These are phyloP conservation scores for Pangasius krempfi DNA, from an alignment of 2,797 vertebrate genomes.

Conservation along the genomic window DNA sequence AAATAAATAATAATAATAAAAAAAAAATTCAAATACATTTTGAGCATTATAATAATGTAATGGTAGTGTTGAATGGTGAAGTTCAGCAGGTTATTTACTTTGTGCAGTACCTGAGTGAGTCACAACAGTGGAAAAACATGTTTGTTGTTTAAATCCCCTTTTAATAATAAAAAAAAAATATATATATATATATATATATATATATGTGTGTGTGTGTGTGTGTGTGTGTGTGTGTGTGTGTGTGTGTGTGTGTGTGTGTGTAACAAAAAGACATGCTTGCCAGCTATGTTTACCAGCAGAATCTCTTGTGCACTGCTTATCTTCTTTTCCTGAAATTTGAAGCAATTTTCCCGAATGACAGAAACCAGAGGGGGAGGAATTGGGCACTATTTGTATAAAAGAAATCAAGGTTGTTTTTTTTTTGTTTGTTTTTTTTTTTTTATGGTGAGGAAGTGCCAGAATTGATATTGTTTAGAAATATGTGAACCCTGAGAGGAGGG, in stretches of 20 bases:
- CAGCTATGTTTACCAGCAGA: not conserved
- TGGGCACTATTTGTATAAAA: not conserved
- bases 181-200: no score
- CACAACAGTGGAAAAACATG: not conserved
- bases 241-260: no score
- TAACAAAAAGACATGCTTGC: not conserved
- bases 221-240: no score
- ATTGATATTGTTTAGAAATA: not conserved
- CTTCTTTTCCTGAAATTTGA: not conserved
- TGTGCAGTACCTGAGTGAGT: not conserved
- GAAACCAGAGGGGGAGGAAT: not conserved
- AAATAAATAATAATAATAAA: not conserved
- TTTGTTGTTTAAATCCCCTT: not conserved
- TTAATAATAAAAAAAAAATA: not conserved
- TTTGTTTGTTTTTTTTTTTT: no score
- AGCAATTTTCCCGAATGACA: not conserved
- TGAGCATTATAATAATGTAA: not conserved
- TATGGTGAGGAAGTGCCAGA: not conserved
- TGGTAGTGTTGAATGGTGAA: not conserved
- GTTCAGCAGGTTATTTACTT: not conserved
- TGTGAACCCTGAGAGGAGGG: not conserved
- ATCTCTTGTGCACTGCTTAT: not conserved
- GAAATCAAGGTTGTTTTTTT: not conserved
- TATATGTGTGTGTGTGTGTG: no score
- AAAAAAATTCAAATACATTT: not conserved